Evolutionary conservation across 1,140 invertebrate species (phyloP).

Genomic region (Drosophila sp.): DNA sequence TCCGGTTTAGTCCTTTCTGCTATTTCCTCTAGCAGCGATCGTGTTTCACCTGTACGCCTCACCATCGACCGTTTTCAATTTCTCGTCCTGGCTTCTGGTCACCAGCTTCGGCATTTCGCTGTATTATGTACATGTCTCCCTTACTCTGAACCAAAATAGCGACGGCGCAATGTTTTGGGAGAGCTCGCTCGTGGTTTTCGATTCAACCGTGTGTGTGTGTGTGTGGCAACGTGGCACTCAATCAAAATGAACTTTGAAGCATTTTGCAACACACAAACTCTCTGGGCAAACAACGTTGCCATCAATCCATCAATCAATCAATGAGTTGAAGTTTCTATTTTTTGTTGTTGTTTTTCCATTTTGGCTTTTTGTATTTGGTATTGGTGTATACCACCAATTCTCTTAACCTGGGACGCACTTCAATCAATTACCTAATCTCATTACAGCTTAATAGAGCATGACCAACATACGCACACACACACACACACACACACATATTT

Average conservation of each 20-base stretch:
- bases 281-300: background rate
- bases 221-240: constrained; percentile 29
- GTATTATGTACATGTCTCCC: too few relatives aligned
- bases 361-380: constrained; percentile 39
- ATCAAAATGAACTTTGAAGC: constrained; percentile 48
- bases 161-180: too few relatives aligned
- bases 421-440: constrained; percentile 80
- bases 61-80: too few relatives aligned
- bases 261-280: constrained; percentile 27
- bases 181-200: too few relatives aligned
- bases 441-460: constrained; percentile 78
- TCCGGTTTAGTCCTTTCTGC: too few relatives aligned
- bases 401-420: constrained; percentile 45
- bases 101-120: too few relatives aligned
- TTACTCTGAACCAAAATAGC: constrained; percentile 23
- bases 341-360: constrained; percentile 27
- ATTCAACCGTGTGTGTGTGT: background rate
- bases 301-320: constrained; percentile 55
- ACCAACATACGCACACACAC: constrained; percentile 26
- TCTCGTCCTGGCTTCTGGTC: too few relatives aligned
- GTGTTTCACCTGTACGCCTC: too few relatives aligned
- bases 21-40: too few relatives aligned
- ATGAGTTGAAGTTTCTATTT: constrained; percentile 45
- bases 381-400: constrained; percentile 34
- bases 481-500: background rate